These are phyloP conservation scores for Aphidoletes aphidimyza DNA, from an alignment of 2,888 invertebrate genomes.

Conservation along the genomic window DNA sequence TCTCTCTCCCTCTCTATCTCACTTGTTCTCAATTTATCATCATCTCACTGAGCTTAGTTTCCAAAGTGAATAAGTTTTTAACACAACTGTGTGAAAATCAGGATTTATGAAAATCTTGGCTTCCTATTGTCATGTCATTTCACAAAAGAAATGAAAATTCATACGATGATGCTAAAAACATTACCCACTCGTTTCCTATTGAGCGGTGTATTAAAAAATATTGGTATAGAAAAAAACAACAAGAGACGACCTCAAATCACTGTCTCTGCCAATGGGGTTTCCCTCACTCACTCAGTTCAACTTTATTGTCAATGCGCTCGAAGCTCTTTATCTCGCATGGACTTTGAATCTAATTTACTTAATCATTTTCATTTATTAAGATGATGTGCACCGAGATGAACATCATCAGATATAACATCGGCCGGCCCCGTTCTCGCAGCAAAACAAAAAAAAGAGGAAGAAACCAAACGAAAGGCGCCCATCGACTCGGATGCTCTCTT, in stretches of 20 bases:
- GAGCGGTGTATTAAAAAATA: too few relatives aligned
- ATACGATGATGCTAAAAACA: too few relatives aligned
- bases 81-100: not conserved
- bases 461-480: not conserved
- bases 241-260: not conserved
- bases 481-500: not conserved
- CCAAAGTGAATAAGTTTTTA: not conserved
- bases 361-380: not conserved
- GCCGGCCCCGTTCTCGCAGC: too few relatives aligned
- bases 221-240: too few relatives aligned
- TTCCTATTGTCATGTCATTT: not conserved
- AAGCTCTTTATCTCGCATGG: not conserved
- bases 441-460: not conserved
- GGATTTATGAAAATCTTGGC: slow-evolving; percentile 5
- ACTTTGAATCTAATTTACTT: slow-evolving; percentile 13
- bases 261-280: too few relatives aligned
- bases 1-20: not conserved
- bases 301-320: not conserved
- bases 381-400: not conserved
- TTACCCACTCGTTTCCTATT: too few relatives aligned
- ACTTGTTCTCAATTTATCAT: too few relatives aligned
- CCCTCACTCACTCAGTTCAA: not conserved
- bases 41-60: not conserved
- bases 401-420: too few relatives aligned
- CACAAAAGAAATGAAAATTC: not conserved